phyloP scores from a whole-genome alignment of 2,888 invertebrate species.

The Dolomedes plantarius region DNA sequence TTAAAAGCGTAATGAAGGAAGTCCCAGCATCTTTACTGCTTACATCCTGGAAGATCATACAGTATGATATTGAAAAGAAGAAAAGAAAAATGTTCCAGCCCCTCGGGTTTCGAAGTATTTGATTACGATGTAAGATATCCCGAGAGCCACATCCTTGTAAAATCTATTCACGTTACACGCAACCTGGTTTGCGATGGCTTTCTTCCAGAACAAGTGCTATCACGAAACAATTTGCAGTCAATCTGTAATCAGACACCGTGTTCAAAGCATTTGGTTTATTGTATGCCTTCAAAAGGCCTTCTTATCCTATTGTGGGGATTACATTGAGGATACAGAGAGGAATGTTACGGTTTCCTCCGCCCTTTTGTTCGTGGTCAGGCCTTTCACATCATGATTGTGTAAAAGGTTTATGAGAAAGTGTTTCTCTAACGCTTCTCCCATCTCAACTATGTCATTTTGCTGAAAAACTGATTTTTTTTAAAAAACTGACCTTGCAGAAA shows the following conservation, averaged over 20 bases:
- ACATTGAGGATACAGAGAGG: neutral
- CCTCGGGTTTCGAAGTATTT: neutral
- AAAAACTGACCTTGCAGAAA: no score
- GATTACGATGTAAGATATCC: neutral
- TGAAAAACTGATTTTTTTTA: no score
- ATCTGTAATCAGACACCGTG: neutral
- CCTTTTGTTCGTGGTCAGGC: neutral
- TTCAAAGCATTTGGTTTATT: neutral
- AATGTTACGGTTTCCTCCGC: neutral
- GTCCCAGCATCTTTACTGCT: no score
- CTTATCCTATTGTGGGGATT: neutral
- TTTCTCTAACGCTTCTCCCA: neutral
- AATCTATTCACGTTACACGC: neutral
- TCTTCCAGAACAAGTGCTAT: neutral
- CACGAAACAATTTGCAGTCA: neutral
- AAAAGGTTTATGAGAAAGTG: neutral
- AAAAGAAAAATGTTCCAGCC: no score
- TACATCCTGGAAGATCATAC: no score
- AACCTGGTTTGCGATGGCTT: neutral
- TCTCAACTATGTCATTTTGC: no score
- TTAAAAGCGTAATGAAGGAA: no score
- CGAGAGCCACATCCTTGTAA: neutral
- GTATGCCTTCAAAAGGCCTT: neutral
- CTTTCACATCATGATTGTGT: neutral
- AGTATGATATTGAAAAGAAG: no score